Percentiles rank a stretch among this genome's conserved stretches.
phyloP scores from a whole-genome alignment of 2,113 vertebrate genomes.

The Labrus mixtus region DNA sequence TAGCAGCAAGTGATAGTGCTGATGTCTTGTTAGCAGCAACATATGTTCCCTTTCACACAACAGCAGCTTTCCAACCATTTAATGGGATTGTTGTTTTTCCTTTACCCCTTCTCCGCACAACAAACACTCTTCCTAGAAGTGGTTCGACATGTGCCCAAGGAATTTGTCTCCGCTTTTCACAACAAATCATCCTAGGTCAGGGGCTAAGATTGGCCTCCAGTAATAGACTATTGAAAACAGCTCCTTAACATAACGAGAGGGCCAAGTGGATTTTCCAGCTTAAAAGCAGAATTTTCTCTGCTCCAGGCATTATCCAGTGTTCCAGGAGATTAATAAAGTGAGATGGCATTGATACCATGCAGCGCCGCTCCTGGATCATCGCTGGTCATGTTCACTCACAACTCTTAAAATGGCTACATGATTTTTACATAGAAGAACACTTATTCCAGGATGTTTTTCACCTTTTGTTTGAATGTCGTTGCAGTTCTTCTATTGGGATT shows the following conservation, averaged over 20 bases:
- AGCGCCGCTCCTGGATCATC: slow-evolving; percentile 52
- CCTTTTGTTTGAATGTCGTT: slow-evolving; percentile 3
- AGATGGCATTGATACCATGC: slow-evolving; percentile 80
- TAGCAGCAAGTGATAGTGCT: slow-evolving; percentile 67
- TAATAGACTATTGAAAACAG: slow-evolving; percentile 61
- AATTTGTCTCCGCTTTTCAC: slow-evolving; percentile 72
- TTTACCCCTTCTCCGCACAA: slow-evolving; percentile 61
- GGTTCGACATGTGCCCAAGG: slow-evolving; percentile 75
- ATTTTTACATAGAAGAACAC: slow-evolving; percentile 20
- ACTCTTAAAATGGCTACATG: slow-evolving; percentile 17
- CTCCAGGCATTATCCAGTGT: slow-evolving; percentile 77
- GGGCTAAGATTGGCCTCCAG: slow-evolving; percentile 83
- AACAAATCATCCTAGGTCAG: slow-evolving; percentile 80
- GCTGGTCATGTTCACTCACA: slow-evolving; percentile 53
- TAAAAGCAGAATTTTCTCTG: slow-evolving; percentile 77
- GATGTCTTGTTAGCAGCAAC: slow-evolving; percentile 71
- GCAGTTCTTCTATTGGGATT: background rate
- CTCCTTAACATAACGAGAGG: slow-evolving; percentile 59
- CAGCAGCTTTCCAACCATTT: slow-evolving; percentile 73
- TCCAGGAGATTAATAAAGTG: slow-evolving; percentile 82
- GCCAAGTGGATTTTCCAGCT: slow-evolving; percentile 82
- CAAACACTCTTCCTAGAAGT: slow-evolving; percentile 77
- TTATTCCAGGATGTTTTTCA: slow-evolving; percentile 5
- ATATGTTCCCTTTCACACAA: slow-evolving; percentile 78
- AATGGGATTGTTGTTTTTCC: slow-evolving; percentile 81